phyloP scores from a whole-genome alignment of 2,888 invertebrate species.

The Trichopoda pennipes region DNA sequence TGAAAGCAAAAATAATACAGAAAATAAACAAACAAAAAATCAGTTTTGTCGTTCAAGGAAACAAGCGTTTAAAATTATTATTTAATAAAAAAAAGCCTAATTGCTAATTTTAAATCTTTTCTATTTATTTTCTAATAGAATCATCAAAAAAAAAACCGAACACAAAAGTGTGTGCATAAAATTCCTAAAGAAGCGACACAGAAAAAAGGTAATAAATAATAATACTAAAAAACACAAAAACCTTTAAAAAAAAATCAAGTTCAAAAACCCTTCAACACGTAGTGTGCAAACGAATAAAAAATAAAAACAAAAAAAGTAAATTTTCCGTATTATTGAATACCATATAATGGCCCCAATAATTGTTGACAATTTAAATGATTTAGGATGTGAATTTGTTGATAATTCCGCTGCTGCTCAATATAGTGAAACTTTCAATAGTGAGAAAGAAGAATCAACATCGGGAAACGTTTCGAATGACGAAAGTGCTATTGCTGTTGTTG shows the following conservation, averaged over 20 bases:
- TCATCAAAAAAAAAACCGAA: conserved; percentile 6
- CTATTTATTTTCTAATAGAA: conserved; percentile 39
- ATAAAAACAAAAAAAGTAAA: conserved; percentile 52
- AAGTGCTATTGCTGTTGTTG: conserved; percentile 63
- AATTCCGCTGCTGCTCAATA: conserved; percentile 69
- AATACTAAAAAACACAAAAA: conserved; percentile 15
- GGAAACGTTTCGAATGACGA: conserved; percentile 62
- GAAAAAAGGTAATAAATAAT: conserved; percentile 19
- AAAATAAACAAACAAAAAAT: neutral
- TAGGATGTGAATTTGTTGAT: conserved; percentile 80
- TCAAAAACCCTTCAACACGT: conserved; percentile 49
- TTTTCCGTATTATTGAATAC: conserved; percentile 63
- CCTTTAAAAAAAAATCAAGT: conserved; percentile 34
- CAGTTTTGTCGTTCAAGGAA: neutral
- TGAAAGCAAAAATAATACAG: neutral
- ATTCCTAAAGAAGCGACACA: conserved; percentile 17
- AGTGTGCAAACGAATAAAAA: conserved; percentile 40
- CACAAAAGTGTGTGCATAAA: conserved; percentile 42
- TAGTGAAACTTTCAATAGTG: conserved; percentile 59
- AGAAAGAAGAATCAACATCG: conserved; percentile 43
- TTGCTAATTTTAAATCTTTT: conserved; percentile 30
- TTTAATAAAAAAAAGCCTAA: neutral
- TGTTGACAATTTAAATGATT: conserved; percentile 78
- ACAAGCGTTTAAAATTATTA: conserved; percentile 37
- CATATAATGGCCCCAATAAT: conserved; percentile 81